Conservation (phyloP, 2,113 vertebrate genomes). For the Strigops habroptila region DNA sequence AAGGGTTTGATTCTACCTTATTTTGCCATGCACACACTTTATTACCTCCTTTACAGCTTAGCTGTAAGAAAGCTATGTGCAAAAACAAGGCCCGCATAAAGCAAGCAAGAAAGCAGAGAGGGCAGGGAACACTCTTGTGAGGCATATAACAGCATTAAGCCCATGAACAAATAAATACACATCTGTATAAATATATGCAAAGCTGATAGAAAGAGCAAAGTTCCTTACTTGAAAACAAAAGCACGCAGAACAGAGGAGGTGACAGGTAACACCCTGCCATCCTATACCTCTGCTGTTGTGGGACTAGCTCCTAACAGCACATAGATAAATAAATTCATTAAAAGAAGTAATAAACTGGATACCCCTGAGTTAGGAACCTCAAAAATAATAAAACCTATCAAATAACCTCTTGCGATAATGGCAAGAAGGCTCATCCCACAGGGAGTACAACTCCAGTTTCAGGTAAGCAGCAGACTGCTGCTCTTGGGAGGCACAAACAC, state of each 20-base stretch:
- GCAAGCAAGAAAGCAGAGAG: neutral
- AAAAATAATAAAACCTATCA: neutral
- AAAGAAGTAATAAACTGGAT: neutral
- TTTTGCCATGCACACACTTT: neutral
- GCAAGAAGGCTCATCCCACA: neutral
- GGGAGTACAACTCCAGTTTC: neutral
- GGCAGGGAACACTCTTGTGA: neutral
- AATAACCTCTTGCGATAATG: neutral
- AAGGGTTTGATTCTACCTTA: neutral
- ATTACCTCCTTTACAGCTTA: neutral
- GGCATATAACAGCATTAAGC: neutral
- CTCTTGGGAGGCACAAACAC: neutral
- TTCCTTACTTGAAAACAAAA: neutral
- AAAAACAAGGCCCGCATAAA: neutral
- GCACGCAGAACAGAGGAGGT: neutral
- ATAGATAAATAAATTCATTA: neutral
- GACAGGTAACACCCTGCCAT: neutral
- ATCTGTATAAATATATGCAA: neutral
- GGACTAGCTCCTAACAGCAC: neutral
- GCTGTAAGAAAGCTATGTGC: slow-evolving; percentile 1
- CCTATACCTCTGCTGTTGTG: neutral
- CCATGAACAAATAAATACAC: neutral
- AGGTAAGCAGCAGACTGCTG: neutral
- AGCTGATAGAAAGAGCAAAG: neutral
- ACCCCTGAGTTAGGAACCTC: neutral